Conservation (phyloP, 1,140 invertebrate species). For the Mylabris phalerata region DNA sequence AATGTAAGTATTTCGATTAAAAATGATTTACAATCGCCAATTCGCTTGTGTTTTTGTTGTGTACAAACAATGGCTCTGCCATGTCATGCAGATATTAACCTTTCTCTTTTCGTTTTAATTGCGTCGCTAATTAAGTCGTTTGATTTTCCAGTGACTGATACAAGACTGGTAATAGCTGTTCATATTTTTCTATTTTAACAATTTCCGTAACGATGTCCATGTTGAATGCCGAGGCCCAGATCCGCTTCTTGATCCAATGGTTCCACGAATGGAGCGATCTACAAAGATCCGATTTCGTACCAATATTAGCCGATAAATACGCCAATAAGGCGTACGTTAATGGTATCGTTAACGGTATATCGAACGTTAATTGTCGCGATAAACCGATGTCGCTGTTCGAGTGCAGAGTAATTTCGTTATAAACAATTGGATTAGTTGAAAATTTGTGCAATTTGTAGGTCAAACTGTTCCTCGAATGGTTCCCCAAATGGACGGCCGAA, state of each 20-base stretch:
- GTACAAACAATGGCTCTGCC: constrained; percentile 11
- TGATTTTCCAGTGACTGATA: constrained; percentile 23
- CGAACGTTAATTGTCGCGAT: constrained; percentile 57
- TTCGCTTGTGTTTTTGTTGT: neutral
- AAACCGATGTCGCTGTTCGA: constrained; percentile 81
- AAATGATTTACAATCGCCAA: neutral
- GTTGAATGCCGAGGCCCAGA: constrained; percentile 55
- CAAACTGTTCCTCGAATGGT: constrained; percentile 84
- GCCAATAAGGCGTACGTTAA: constrained; percentile 58
- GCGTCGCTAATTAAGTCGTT: constrained; percentile 6
- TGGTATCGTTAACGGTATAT: constrained; percentile 63
- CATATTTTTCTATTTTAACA: neutral
- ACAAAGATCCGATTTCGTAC: constrained; percentile 76
- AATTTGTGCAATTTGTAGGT: constrained; percentile 42
- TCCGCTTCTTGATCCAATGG: constrained; percentile 76
- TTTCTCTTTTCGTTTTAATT: constrained; percentile 13
- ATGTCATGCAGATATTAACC: constrained; percentile 17
- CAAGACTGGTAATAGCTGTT: constrained; percentile 11
- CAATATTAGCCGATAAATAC: constrained; percentile 64
- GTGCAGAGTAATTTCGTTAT: constrained; percentile 59
- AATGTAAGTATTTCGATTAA: neutral
- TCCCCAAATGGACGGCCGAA: constrained; percentile 67
- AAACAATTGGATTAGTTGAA: neutral
- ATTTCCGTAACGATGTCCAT: constrained; percentile 31
- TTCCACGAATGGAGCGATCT: constrained; percentile 84